A percentile compares a stretch with the other conserved stretches of the same genome.
Conservation (phyloP, 2,797 vertebrate genomes). For the Botia kubotai region DNA sequence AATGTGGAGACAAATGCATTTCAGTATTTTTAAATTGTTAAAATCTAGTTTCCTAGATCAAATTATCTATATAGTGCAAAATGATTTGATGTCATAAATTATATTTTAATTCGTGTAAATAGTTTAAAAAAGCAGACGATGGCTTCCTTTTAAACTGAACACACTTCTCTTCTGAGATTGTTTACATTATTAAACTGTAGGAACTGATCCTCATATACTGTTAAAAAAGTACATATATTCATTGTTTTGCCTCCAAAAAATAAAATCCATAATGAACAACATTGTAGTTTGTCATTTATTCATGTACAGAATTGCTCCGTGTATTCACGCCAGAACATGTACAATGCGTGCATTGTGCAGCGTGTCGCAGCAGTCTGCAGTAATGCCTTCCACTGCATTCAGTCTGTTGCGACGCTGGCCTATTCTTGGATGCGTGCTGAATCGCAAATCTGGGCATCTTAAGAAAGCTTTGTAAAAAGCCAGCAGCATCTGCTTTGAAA, state of each 20-base stretch:
- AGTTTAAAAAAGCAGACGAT: conserved; percentile 89
- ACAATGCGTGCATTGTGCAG: neutral
- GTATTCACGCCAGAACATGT: neutral
- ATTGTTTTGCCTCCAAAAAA: conserved; percentile 97
- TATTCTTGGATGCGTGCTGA: conserved; percentile 22
- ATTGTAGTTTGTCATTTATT: conserved; percentile 66
- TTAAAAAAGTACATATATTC: conserved; percentile 90
- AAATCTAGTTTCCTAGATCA: conserved; percentile 99
- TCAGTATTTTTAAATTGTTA: conserved; percentile 99
- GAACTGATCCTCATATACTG: conserved; percentile 99
- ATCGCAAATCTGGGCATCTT: neutral
- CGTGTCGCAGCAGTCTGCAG: neutral
- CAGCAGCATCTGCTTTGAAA: conserved; percentile 32
- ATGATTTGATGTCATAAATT: conserved; percentile 99
- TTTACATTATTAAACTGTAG: conserved; percentile 99
- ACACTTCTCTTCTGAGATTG: conserved; percentile 93
- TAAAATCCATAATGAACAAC: conserved; percentile 81
- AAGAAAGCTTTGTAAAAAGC: neutral
- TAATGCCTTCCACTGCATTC: neutral
- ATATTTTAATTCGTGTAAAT: conserved; percentile 99
- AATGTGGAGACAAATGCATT: conserved; percentile 89
- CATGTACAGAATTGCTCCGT: conserved; percentile 59
- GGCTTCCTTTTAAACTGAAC: conserved; percentile 96
- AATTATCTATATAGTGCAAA: conserved; percentile 91
- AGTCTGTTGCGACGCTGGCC: neutral